Conservation (phyloP, 2,888 invertebrate genomes). For the Sipha maydis region DNA sequence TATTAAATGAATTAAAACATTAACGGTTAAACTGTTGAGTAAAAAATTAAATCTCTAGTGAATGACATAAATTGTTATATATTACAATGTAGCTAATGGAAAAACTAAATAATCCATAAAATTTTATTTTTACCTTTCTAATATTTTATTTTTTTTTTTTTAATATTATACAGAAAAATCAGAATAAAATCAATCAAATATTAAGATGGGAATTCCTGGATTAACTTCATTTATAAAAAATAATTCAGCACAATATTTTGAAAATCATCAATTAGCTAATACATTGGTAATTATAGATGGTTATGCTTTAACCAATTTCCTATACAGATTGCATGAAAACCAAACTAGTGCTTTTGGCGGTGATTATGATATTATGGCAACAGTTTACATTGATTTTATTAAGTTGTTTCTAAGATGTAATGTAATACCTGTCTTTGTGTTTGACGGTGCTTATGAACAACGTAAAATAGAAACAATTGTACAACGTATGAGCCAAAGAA, state of each 20-base stretch:
- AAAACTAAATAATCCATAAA: not conserved
- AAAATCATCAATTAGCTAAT: slow-evolving; percentile 75
- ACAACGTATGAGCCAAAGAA: slow-evolving; percentile 70
- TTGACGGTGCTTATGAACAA: slow-evolving; percentile 82
- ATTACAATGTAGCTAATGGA: not conserved
- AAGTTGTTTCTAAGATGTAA: slow-evolving; percentile 77
- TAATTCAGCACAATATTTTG: slow-evolving; percentile 75
- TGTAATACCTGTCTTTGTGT: slow-evolving; percentile 77
- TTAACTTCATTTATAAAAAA: slow-evolving; percentile 82
- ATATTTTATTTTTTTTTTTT: not conserved
- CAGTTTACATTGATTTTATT: slow-evolving; percentile 76
- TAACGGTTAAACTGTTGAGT: too few species aligned
- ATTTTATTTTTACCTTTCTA: not conserved
- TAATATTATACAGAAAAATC: not conserved
- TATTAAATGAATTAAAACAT: too few species aligned
- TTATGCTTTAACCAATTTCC: slow-evolving; percentile 77
- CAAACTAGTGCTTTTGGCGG: slow-evolving; percentile 83
- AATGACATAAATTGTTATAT: too few species aligned
- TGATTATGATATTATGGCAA: slow-evolving; percentile 83
- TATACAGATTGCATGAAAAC: slow-evolving; percentile 74
- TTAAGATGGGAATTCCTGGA: slow-evolving; percentile 84
- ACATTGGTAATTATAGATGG: slow-evolving; percentile 83
- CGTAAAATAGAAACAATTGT: slow-evolving; percentile 78
- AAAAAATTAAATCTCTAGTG: too few species aligned
- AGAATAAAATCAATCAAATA: not conserved